phyloP scores from a whole-genome alignment of 2,113 vertebrate genomes.

The Anser brachyrhynchus region DNA sequence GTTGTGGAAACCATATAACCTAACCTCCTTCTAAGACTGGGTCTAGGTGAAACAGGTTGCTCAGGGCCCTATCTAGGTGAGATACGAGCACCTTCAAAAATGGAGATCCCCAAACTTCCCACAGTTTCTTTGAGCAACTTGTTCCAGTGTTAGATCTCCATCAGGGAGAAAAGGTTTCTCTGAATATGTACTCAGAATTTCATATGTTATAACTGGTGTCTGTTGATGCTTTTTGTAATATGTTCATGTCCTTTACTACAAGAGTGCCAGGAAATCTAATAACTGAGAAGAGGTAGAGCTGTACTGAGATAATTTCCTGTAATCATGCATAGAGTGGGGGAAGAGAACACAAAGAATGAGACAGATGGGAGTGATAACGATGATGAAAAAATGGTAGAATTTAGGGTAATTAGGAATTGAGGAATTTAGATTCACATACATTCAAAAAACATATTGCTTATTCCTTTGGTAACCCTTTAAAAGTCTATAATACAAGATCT shows the following conservation, averaged over 20 bases:
- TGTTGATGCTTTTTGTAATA: background rate
- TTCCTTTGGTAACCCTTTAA: background rate
- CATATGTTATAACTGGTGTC: background rate
- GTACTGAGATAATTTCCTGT: background rate
- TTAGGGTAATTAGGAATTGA: background rate
- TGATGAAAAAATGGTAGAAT: background rate
- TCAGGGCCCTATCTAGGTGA: background rate
- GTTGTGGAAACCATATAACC: background rate
- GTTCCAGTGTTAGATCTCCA: background rate
- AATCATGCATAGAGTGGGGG: background rate
- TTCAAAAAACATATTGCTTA: background rate
- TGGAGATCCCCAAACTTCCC: background rate
- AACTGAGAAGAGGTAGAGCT: background rate
- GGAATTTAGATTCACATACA: background rate
- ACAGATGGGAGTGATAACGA: background rate
- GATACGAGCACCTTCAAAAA: background rate
- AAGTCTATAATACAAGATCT: background rate
- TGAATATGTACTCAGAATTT: background rate
- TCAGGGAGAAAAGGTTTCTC: background rate
- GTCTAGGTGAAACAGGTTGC: background rate
- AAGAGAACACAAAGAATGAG: background rate
- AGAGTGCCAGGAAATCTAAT: background rate
- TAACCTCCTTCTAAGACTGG: rapidly evolving
- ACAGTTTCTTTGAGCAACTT: background rate
- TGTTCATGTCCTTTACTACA: background rate